phyloP scores from a whole-genome alignment of 1,140 invertebrate genomes.

The Popillia japonica region DNA sequence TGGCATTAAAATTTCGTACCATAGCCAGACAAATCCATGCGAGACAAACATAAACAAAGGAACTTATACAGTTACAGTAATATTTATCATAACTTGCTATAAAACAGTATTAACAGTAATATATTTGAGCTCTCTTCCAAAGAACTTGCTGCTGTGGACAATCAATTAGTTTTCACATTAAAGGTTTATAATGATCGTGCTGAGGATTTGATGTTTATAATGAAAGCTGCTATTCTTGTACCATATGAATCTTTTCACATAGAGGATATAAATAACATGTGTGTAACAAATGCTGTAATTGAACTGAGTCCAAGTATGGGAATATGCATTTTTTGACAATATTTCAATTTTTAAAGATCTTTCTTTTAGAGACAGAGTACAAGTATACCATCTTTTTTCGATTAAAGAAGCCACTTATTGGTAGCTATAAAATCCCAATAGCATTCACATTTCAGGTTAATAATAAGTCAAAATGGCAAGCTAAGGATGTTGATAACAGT shows the following conservation, averaged over 20 bases:
- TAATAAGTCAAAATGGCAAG: not conserved
- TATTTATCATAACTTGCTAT: not conserved
- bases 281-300: not conserved
- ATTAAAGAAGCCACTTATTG: not conserved
- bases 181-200: not conserved
- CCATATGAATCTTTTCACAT: not conserved
- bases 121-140: not conserved
- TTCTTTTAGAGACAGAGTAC: not conserved
- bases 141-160: not conserved
- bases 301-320: not conserved
- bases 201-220: not conserved
- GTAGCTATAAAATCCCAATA: slow-evolving; percentile 1
- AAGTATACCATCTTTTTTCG: not conserved
- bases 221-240: not conserved
- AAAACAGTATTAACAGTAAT: not conserved
- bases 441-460: not conserved
- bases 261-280: not conserved
- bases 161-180: not conserved
- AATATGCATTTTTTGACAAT: not conserved
- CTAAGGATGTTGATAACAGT: not conserved
- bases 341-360: not conserved
- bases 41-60: not conserved
- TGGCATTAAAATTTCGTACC: not conserved
- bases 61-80: not conserved
- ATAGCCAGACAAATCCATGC: not conserved